phyloP scores from a whole-genome alignment of 2,797 vertebrate genomes.

The Myioborus miniatus region DNA sequence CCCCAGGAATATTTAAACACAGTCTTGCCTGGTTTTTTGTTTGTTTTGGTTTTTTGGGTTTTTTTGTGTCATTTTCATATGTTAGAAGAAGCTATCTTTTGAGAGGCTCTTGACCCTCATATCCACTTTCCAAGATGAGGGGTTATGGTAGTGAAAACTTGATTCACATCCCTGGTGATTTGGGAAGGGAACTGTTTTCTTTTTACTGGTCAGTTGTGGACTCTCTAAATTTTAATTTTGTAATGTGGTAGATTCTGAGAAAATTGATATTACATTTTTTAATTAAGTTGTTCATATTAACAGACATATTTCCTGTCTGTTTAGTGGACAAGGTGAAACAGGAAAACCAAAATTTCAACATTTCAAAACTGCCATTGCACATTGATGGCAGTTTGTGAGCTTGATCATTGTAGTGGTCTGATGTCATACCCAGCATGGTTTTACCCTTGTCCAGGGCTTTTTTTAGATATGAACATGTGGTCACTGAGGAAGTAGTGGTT shows the following conservation, averaged over 20 bases:
- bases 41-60: accelerated
- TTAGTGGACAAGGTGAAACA: background rate
- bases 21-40: background rate
- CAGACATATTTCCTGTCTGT: background rate
- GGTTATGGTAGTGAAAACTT: background rate
- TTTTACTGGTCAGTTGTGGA: background rate
- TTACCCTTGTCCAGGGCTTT: background rate
- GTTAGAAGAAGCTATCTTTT: background rate
- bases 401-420: background rate
- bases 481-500: conserved; percentile 11
- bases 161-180: background rate
- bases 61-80: background rate
- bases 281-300: background rate
- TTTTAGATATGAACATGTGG: background rate
- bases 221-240: background rate
- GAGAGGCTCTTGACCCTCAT: background rate
- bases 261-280: background rate
- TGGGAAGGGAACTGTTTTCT: background rate
- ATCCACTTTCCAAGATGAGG: background rate
- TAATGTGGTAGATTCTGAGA: background rate
- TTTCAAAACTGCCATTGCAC: background rate
- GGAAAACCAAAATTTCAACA: conserved; percentile 20
- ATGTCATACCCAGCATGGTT: background rate
- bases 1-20: background rate
- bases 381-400: background rate